Conservation (phyloP, 2,888 invertebrate species). For the Synergus gifuensis region DNA sequence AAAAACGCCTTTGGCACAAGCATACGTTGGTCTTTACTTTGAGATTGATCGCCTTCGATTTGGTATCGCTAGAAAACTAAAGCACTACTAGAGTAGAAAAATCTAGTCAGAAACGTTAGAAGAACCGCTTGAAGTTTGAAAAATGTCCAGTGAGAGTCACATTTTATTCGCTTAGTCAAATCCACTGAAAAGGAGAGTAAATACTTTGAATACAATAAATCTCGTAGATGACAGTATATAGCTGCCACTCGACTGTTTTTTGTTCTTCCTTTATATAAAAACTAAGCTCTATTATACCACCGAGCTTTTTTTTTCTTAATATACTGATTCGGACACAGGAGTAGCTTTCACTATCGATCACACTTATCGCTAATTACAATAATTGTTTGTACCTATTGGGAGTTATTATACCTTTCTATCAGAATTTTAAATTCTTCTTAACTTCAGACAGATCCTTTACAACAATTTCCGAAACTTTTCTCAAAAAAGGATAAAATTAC, state of each 20-base stretch:
- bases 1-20: slow-evolving; percentile 38
- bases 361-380: slow-evolving; percentile 52
- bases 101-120: not conserved
- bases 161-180: slow-evolving; percentile 12
- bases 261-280: slow-evolving; percentile 54
- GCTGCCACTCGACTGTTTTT: slow-evolving; percentile 42
- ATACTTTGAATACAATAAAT: slow-evolving; percentile 35
- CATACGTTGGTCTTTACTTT: slow-evolving; percentile 11
- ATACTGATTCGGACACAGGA: slow-evolving; percentile 33
- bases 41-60: slow-evolving; percentile 20
- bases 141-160: slow-evolving; percentile 24
- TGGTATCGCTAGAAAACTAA: slow-evolving; percentile 31
- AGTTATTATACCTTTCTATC: slow-evolving; percentile 32
- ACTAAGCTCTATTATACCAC: slow-evolving; percentile 52
- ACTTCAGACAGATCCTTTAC: slow-evolving; percentile 29
- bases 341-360: slow-evolving; percentile 44
- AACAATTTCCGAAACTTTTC: not conserved
- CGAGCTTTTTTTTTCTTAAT: slow-evolving; percentile 39
- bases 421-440: slow-evolving; percentile 21
- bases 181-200: slow-evolving; percentile 37
- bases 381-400: slow-evolving; percentile 47
- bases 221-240: slow-evolving; percentile 37
- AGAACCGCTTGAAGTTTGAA: not conserved
- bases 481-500: not conserved
- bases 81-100: slow-evolving; percentile 21